Evolutionary conservation across 1,140 invertebrate species (phyloP).

Genomic region (Drosophila ficusphila): DNA sequence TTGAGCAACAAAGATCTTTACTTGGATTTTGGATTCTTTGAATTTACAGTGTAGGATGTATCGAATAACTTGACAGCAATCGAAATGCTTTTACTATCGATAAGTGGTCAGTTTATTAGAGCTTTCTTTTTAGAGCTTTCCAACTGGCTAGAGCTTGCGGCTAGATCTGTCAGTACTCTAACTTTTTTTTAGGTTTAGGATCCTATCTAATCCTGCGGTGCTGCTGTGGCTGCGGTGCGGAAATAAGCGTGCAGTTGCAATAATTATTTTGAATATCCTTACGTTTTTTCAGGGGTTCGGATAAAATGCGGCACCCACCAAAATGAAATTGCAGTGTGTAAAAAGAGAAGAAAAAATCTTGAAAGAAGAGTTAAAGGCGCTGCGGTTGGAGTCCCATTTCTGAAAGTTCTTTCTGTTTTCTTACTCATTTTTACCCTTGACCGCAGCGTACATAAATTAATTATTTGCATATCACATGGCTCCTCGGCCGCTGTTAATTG

Average conservation of each 20-base stretch:
- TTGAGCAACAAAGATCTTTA: neutral
- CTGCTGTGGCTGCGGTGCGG: too few species aligned
- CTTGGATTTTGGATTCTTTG: neutral
- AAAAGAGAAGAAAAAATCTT: too few species aligned
- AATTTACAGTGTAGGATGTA: neutral
- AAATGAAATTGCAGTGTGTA: too few species aligned
- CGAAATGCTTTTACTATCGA: neutral
- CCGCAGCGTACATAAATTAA: neutral
- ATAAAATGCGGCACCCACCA: too few species aligned
- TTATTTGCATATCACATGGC: conserved; percentile 4
- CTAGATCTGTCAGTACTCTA: too few species aligned
- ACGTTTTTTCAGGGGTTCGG: too few species aligned
- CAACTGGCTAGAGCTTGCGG: conserved; percentile 4
- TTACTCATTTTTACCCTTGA: neutral
- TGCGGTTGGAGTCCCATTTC: conserved; percentile 95
- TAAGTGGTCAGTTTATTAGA: conserved; percentile 4
- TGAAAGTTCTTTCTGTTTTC: conserved; percentile 85
- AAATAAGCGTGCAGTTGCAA: too few species aligned
- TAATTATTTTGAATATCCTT: too few species aligned
- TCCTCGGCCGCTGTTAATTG: conserved; percentile 23
- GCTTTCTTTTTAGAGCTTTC: neutral
- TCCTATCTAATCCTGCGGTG: too few species aligned
- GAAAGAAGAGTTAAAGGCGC: conserved; percentile 97
- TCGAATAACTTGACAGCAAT: neutral
- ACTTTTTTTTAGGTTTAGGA: too few species aligned